These are phyloP conservation scores for Psilopogon haemacephalus DNA, from an alignment of 2,113 vertebrate species.

Conservation along the genomic window DNA sequence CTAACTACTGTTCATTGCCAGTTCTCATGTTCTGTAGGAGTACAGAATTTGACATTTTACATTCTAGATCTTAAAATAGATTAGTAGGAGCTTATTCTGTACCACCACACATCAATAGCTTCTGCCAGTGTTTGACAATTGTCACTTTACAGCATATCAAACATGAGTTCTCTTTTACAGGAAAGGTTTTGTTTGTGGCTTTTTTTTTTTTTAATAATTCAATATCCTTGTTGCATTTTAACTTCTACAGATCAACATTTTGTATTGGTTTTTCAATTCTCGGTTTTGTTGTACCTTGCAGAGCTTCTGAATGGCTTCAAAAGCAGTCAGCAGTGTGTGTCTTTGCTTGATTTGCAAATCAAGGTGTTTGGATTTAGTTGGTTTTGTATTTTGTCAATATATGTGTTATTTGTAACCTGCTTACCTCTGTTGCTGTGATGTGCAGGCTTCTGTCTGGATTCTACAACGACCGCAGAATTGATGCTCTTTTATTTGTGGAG, in stretches of 20 bases:
- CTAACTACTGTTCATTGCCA: background rate
- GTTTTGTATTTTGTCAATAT: background rate
- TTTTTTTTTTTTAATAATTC: background rate
- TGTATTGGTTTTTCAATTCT: background rate
- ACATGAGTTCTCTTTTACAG: background rate
- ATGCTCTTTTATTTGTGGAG: background rate
- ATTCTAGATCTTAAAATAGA: background rate
- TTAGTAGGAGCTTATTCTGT: too few species aligned
- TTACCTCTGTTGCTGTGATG: background rate
- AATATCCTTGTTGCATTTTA: background rate
- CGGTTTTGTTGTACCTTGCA: background rate
- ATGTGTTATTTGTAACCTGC: background rate
- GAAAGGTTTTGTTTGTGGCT: background rate
- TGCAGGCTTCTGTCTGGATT: background rate
- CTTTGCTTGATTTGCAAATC: background rate
- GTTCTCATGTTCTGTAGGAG: background rate
- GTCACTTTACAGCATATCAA: background rate
- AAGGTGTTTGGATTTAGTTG: background rate
- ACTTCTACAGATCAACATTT: background rate
- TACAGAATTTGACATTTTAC: background rate
- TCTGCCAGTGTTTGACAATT: background rate
- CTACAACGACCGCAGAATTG: background rate
- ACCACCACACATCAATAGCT: too few species aligned
- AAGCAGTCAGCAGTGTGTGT: constrained; percentile 7
- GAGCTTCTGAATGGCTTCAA: constrained; percentile 9